Evolutionary conservation across 2,797 vertebrate species (phyloP).

Genomic region (Gastrophryne carolinensis): DNA sequence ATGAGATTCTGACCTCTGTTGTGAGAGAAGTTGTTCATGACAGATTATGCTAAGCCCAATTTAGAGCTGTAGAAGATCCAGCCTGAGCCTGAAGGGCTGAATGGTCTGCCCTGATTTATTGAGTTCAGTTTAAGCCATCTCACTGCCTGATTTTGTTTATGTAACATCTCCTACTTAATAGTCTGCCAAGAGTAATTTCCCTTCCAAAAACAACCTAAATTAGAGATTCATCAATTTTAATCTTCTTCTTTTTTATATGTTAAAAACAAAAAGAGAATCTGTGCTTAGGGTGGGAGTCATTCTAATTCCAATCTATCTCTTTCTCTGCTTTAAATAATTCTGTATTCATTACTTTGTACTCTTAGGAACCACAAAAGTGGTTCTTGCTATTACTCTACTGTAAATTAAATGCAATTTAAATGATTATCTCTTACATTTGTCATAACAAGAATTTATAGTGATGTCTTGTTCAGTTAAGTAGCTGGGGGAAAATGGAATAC

Average conservation of each 20-base stretch:
- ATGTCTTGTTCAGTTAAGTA: constrained; percentile 60
- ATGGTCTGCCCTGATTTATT: neutral
- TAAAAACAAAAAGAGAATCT: constrained; percentile 41
- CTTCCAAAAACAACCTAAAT: constrained; percentile 56
- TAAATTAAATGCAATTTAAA: constrained; percentile 69
- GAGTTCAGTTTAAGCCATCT: neutral
- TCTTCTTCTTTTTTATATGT: constrained; percentile 46
- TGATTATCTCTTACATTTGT: constrained; percentile 69
- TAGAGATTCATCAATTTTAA: constrained; percentile 57
- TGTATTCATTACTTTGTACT: constrained; percentile 62
- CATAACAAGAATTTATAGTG: constrained; percentile 67
- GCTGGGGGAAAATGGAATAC: constrained; percentile 53
- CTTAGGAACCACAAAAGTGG: constrained; percentile 58
- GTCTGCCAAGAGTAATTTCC: constrained; percentile 54
- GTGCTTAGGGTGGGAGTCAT: constrained; percentile 62
- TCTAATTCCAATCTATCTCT: constrained; percentile 64
- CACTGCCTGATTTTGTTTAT: neutral
- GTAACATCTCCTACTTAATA: constrained; percentile 31
- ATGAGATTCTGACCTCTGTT: no score
- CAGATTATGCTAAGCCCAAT: no score
- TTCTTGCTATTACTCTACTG: constrained; percentile 60
- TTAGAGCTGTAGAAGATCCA: no score
- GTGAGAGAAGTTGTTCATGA: no score
- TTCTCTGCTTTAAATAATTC: constrained; percentile 69
- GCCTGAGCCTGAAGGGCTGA: no score